phyloP scores from a whole-genome alignment of 2,113 vertebrate species.

The Cygnus atratus region DNA sequence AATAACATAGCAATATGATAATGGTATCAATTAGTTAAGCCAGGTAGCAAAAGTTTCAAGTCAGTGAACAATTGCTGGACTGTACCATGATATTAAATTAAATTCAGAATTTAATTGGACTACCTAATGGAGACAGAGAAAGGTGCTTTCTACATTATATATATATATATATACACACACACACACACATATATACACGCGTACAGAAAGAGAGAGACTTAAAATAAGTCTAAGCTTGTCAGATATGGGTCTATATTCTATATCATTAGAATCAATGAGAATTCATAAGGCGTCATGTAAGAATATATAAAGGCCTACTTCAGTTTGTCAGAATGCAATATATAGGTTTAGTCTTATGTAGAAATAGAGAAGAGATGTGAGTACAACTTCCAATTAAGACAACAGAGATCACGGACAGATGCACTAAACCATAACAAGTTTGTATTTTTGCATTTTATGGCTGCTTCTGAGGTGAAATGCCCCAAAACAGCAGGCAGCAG shows the following conservation, averaged over 20 bases:
- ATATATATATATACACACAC: not conserved
- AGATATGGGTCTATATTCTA: not conserved
- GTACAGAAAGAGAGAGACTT: no score
- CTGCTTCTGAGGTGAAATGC: not conserved
- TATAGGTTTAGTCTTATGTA: not conserved
- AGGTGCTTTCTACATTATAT: not conserved
- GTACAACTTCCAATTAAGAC: not conserved
- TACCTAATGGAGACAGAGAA: conserved; percentile 31
- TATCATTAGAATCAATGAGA: not conserved
- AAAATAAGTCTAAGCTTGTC: not conserved
- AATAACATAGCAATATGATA: conserved; percentile 22
- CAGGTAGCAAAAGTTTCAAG: conserved; percentile 59
- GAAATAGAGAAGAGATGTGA: not conserved
- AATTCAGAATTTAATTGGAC: conserved; percentile 24
- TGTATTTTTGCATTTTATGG: not conserved
- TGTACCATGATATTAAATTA: conserved; percentile 47
- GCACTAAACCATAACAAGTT: not conserved
- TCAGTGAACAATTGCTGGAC: conserved; percentile 40
- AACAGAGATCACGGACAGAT: not conserved
- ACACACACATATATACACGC: accelerated
- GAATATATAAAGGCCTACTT: not conserved
- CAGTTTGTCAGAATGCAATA: not conserved
- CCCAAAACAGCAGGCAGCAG: not conserved
- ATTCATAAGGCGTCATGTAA: not conserved
- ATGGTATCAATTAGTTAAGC: conserved; percentile 36